Percentiles rank a stretch among this genome's conserved stretches.
phyloP scores from a whole-genome alignment of 2,888 invertebrate species.

The Druceiella hillmani region DNA sequence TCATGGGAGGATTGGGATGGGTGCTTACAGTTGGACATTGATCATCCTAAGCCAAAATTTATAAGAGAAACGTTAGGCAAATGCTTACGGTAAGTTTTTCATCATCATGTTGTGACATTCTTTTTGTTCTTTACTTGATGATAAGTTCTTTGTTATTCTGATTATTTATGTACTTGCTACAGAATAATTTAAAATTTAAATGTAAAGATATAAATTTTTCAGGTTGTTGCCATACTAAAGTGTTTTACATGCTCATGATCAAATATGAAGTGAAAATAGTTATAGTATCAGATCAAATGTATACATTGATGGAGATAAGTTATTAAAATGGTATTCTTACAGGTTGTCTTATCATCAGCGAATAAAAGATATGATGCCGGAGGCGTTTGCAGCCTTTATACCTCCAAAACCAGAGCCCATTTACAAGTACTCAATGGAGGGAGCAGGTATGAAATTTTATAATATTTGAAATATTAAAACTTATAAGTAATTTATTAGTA shows the following conservation, averaged over 20 bases:
- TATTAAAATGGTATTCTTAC: conserved; percentile 21
- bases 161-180: conserved; percentile 4
- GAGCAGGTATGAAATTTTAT: conserved; percentile 64
- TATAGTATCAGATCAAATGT: neutral
- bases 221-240: neutral
- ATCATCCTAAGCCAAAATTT: conserved; percentile 93
- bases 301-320: neutral
- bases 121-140: conserved; percentile 5
- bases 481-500: conserved; percentile 22
- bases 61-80: conserved; percentile 88
- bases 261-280: neutral
- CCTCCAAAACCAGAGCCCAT: conserved; percentile 81
- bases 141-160: conserved; percentile 11
- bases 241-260: neutral
- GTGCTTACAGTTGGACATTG: conserved; percentile 74
- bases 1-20: conserved; percentile 97
- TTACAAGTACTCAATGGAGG: conserved; percentile 88
- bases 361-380: conserved; percentile 88
- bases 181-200: conserved; percentile 17
- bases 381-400: conserved; percentile 75
- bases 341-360: conserved; percentile 93
- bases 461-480: conserved; percentile 16
- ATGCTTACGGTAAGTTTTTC: conserved; percentile 67
- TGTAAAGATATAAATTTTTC: neutral
- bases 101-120: conserved; percentile 3